Percentiles rank a stretch among this genome's conserved stretches.
Evolutionary conservation across 2,113 vertebrate genomes (phyloP).

Genomic region (Thamnaconus septentrionalis): DNA sequence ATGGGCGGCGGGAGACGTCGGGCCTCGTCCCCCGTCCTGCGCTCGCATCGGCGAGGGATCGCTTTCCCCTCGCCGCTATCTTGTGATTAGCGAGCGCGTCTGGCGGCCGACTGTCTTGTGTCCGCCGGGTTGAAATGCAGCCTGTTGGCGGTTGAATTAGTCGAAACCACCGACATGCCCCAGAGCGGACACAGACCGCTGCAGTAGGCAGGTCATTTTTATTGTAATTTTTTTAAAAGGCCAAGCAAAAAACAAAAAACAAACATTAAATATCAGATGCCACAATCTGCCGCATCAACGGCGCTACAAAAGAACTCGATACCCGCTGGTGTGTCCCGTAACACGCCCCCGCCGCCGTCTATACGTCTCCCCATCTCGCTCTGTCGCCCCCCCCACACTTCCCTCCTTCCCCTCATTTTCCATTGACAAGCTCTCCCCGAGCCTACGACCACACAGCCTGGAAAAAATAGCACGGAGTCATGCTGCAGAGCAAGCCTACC

Average conservation of each 20-base stretch:
- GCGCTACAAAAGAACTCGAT: conserved; percentile 33
- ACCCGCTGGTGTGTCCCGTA: conserved; percentile 19
- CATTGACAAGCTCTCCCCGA: conserved; percentile 73
- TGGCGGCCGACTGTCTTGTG: conserved; percentile 54
- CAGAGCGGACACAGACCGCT: conserved; percentile 52
- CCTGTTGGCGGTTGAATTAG: conserved; percentile 56
- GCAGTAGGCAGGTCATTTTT: conserved; percentile 49
- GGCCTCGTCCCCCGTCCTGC: conserved; percentile 1
- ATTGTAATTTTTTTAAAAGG: background rate
- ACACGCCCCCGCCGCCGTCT: conserved; percentile 36
- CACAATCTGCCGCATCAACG: conserved; percentile 42
- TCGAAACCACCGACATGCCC: conserved; percentile 60
- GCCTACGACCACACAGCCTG: conserved; percentile 78
- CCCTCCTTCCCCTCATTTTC: conserved; percentile 69
- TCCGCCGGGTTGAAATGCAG: conserved; percentile 53
- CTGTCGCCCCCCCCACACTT: conserved; percentile 48
- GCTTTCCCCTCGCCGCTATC: conserved; percentile 19
- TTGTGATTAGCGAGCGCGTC: conserved; percentile 43
- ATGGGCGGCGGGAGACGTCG: conserved; percentile 13
- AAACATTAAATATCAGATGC: conserved; percentile 7
- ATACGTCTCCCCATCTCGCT: conserved; percentile 51
- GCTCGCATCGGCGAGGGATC: conserved; percentile 16
- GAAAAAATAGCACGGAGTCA: conserved; percentile 81
- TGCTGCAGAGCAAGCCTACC: conserved; percentile 78
- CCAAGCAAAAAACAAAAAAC: conserved; percentile 21